These are phyloP conservation scores for Blastomussa wellsi DNA, from an alignment of 92 coral and sea anemone species.

Conservation along the genomic window DNA sequence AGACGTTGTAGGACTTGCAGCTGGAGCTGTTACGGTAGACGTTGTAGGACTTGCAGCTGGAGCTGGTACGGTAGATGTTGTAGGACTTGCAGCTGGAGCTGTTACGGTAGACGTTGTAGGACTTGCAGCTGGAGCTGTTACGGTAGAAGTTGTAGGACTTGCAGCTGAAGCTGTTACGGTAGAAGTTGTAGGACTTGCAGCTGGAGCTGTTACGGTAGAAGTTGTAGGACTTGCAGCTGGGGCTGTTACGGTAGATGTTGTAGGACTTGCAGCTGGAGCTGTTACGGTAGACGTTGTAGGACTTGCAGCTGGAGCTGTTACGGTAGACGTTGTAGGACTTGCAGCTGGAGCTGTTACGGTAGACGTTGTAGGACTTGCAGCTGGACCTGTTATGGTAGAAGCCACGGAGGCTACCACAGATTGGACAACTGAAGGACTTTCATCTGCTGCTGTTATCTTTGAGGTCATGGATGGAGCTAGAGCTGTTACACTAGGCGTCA, in stretches of 20 bases:
- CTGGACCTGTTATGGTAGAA: no score
- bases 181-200: background rate
- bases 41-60: background rate
- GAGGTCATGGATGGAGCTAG: background rate
- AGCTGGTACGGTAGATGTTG: background rate
- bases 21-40: background rate
- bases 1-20: background rate
- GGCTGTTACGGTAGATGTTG: background rate
- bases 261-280: background rate
- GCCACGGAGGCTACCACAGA: background rate
- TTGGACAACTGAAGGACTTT: background rate
- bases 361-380: background rate
- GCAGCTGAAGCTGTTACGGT: background rate
- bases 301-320: background rate
- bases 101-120: no score
- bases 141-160: background rate
- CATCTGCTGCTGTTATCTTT: background rate
- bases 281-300: background rate
- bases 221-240: background rate
- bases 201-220: background rate
- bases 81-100: no score
- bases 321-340: background rate
- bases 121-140: no score
- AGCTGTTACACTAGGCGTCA: background rate
- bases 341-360: background rate